Evolutionary conservation across 2,113 vertebrate species (phyloP), one percentile per base, ranked within the genome.

Genomic region (Plecotus auritus): DNA sequence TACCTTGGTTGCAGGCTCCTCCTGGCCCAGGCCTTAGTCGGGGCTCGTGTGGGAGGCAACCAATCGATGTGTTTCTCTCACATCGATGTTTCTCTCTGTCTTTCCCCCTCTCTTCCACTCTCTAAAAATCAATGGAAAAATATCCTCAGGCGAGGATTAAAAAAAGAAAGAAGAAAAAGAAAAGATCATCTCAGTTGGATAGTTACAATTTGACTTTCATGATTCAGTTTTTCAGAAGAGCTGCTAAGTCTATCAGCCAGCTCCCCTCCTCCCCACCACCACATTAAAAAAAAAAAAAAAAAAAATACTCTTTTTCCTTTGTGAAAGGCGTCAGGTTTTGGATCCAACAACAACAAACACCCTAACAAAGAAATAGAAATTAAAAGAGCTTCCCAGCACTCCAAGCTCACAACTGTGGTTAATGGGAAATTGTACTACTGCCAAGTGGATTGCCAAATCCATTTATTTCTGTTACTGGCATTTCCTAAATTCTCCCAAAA

Each of bases 391-490:
- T 89, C 95, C 64, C 66, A 0, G 17, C 72, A 23, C 96, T 96
- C 85, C 72, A 91, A 88, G 69, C 81, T 90, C 90, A 90, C 96
- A 67, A 67, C 96, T 97, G 92, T 96, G 96, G 94, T 91, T 97
- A 98, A 97, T 95, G 93, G 96, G 90, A 88, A 88, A 72, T 93
- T 96, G 82, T 94, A 95, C 69, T 97, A 88, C 95, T 96, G 97
- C 94, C 93, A 92, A 96, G 86, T 89, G 64, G 85, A 78, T 98
- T 95, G 49, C 96, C 98, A 98, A 96, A 97, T 94, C 95, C 97
- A 97, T 96, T 98, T 98, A 96, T 98, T 97, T 98, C 96, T 98
- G 88, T 96, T 96, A 81, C 67, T 96, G 88, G 93, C 93, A 97
- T 98, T 98, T 97, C 94, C 96, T 92, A 23, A 5, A 87, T 94